Base-by-base conservation (phyloP, 2,797 vertebrate species). In the Xiphorhynchus erythropygius region DNA sequence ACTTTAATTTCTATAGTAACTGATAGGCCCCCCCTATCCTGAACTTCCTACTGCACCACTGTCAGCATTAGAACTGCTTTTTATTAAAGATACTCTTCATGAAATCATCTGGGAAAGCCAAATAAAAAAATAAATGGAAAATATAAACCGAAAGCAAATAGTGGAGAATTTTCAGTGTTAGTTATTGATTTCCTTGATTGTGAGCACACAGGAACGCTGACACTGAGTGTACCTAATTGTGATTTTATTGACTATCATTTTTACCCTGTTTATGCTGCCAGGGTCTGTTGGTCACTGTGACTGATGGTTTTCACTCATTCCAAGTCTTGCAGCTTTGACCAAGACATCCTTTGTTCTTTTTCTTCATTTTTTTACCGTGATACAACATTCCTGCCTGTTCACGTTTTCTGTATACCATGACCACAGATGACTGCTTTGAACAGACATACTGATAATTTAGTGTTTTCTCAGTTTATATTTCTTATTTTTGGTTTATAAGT, bases 221-320 rank as follows among this genome's bases (percentile, higher is more conserved):
- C 96, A 95, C 77, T 94, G 82, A 74, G 75, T 81, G 89, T 95
- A 96, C 91, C 95, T 97, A 96, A 97, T 96, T 97, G 97, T 97
- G 96, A 97, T 97, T 97, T 96, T 97, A 97, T 97, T 97, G 97
- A 97, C 96, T 97, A 96, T 97, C 93, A 97, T 97, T 97, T 97
- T 90, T 97, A 68, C 87, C 96, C 97, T 97, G 96, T 97, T 98
- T 97, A 96, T 95, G 79, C 87, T 96, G 96, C 97, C 89, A 95
- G 89, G 93, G 81, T 94, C 91, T 84, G 90, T 96, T 93, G 92
- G 95, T 96, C 85, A 71, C 83, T 70, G 55, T 94, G 90, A 97
- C 94, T 92, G 96, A 96, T 97, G 93, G 87, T 93, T 94, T 95
- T 97, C 96, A 90, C 95, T 96, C 96, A 88, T 75, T 94, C 83